Conservation (phyloP, 2,888 invertebrate species). For the Mellilla xanthometata region DNA sequence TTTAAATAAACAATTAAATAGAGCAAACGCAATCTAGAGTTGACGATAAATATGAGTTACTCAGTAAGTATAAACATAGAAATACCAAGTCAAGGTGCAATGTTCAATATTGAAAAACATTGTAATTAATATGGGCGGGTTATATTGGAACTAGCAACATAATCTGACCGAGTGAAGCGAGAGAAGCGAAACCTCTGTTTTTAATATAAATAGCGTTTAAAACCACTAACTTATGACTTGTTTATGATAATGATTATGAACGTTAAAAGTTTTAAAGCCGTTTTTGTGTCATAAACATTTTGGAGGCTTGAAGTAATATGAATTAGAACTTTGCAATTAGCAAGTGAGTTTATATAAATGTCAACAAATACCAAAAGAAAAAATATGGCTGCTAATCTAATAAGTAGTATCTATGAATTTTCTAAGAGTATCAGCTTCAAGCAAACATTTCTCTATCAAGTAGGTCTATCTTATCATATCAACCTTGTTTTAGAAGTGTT, state of each 20-base stretch:
- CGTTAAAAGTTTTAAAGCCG: no score
- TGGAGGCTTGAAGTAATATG: no score
- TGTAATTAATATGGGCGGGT: not conserved
- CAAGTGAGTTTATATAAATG: no score
- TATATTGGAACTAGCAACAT: conserved; percentile 1
- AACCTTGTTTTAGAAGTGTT: conserved; percentile 59
- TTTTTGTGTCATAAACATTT: no score
- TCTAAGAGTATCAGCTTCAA: conserved; percentile 37
- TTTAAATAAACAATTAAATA: conserved; percentile 10
- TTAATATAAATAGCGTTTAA: no score
- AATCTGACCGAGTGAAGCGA: no score
- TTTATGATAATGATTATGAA: no score
- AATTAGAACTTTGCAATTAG: no score
- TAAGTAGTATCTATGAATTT: conserved; percentile 33
- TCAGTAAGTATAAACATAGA: conserved; percentile 4
- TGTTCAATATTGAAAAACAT: conserved; percentile 14
- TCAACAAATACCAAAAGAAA: no score
- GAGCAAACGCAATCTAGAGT: not conserved
- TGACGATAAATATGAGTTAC: conserved; percentile 4
- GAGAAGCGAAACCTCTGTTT: no score
- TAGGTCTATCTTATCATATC: conserved; percentile 60
- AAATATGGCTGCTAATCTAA: no score
- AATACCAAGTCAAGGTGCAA: conserved; percentile 22
- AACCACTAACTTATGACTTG: no score
- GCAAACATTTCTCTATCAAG: conserved; percentile 45